Conservation (phyloP, 2,888 invertebrate species). For the Lucinisca nassula region DNA sequence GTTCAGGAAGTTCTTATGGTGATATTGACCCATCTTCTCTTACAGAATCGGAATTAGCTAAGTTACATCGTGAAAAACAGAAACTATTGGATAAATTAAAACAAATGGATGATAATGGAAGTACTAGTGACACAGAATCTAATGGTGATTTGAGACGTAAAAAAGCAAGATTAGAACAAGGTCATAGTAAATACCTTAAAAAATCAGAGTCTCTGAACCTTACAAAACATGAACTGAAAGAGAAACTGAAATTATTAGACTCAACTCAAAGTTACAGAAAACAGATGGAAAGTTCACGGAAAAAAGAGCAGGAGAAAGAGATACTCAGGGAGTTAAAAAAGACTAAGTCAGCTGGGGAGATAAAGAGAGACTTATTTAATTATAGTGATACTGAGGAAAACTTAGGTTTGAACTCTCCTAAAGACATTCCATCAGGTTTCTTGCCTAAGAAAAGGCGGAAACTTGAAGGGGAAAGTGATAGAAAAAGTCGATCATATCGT, state of each 20-base stretch:
- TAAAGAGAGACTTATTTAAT: slow-evolving; percentile 65
- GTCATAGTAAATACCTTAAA: slow-evolving; percentile 54
- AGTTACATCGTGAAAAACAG: slow-evolving; percentile 86
- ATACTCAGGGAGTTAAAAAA: slow-evolving; percentile 70
- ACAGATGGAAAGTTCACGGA: slow-evolving; percentile 83
- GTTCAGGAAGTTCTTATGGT: slow-evolving; percentile 80
- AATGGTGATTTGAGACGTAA: slow-evolving; percentile 72
- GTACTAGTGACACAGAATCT: slow-evolving; percentile 79
- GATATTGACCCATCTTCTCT: slow-evolving; percentile 90
- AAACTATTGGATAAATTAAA: slow-evolving; percentile 85
- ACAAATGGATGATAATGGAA: slow-evolving; percentile 83
- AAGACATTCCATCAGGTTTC: slow-evolving; percentile 78
- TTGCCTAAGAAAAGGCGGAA: slow-evolving; percentile 80
- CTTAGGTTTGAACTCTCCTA: slow-evolving; percentile 75
- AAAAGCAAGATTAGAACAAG: slow-evolving; percentile 74
- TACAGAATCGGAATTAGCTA: slow-evolving; percentile 80
- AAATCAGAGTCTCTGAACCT: slow-evolving; percentile 49
- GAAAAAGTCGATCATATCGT: slow-evolving; percentile 75
- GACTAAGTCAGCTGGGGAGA: slow-evolving; percentile 58
- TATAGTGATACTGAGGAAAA: slow-evolving; percentile 76
- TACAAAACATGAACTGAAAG: slow-evolving; percentile 68
- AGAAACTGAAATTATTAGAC: slow-evolving; percentile 75
- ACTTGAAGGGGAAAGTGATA: slow-evolving; percentile 68
- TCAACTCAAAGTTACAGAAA: slow-evolving; percentile 81
- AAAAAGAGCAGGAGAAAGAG: slow-evolving; percentile 62